Conservation (phyloP, 2,797 vertebrate genomes). For the Helostoma temminkii region DNA sequence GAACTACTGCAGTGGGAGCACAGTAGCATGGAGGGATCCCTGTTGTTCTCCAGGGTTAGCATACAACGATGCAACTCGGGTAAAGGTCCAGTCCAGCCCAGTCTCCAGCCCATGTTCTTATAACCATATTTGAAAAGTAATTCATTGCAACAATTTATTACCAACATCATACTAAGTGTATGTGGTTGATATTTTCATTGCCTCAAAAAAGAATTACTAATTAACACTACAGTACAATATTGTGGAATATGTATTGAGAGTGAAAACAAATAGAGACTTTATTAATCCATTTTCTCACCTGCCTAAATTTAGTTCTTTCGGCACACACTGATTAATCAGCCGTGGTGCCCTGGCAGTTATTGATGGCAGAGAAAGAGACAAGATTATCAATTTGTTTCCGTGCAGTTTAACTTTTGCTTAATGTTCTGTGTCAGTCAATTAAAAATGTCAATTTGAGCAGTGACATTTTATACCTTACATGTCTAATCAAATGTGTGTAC, state of each 20-base stretch:
- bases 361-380: slow-evolving; percentile 15
- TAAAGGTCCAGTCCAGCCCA: too few relatives aligned
- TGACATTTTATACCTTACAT: slow-evolving; percentile 14
- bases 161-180: too few relatives aligned
- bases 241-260: background rate
- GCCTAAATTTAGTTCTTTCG: slow-evolving; percentile 8
- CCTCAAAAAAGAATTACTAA: too few relatives aligned
- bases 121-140: too few relatives aligned
- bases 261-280: background rate
- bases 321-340: slow-evolving; percentile 8
- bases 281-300: background rate
- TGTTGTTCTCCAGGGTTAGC: too few relatives aligned
- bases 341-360: slow-evolving; percentile 5
- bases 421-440: slow-evolving; percentile 25
- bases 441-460: slow-evolving; percentile 9
- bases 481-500: background rate
- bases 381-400: slow-evolving; percentile 18
- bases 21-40: too few relatives aligned
- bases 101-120: too few relatives aligned
- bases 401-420: slow-evolving; percentile 6
- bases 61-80: too few relatives aligned
- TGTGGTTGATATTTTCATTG: too few relatives aligned
- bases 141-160: too few relatives aligned
- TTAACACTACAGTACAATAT: too few relatives aligned
- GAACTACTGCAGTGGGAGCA: too few relatives aligned